Percentiles rank a stretch among this genome's conserved stretches.
These are phyloP conservation scores for Paraescarpia echinospica DNA, from an alignment of 1,140 invertebrate genomes.

Conservation along the genomic window DNA sequence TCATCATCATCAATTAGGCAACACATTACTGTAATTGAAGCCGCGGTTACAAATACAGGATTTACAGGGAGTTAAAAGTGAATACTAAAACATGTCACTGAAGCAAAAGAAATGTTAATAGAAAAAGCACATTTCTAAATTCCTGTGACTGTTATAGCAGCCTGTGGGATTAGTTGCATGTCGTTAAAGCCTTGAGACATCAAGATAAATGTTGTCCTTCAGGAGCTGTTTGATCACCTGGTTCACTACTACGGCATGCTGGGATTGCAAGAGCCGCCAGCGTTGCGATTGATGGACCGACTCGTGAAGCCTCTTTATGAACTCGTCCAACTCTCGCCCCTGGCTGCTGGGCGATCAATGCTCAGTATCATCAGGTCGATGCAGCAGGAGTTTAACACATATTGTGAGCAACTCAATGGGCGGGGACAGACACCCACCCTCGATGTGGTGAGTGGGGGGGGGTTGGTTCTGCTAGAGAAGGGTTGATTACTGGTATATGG, in stretches of 20 bases:
- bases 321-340: conserved; percentile 71
- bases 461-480: not conserved
- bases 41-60: too few relatives aligned
- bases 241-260: conserved; percentile 75
- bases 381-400: conserved; percentile 63
- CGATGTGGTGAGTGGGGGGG: conserved; percentile 60
- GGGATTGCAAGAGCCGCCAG: conserved; percentile 57
- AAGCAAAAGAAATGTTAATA: too few relatives aligned
- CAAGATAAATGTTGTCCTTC: not conserved
- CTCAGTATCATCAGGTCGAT: not conserved
- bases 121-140: too few relatives aligned
- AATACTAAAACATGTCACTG: too few relatives aligned
- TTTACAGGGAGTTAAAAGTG: too few relatives aligned
- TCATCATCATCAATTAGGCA: too few relatives aligned
- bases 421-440: conserved; percentile 66
- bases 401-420: conserved; percentile 54
- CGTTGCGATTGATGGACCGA: conserved; percentile 50
- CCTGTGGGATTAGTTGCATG: too few relatives aligned
- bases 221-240: conserved; percentile 25
- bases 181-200: too few relatives aligned
- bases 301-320: conserved; percentile 70
- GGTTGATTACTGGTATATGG: not conserved
- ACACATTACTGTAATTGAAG: too few relatives aligned
- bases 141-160: too few relatives aligned
- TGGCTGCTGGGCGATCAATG: conserved; percentile 71